Evolutionary conservation across 2,113 vertebrate species (phyloP), one percentile per base, ranked within the genome.

Genomic region (Elephantulus edwardii): DNA sequence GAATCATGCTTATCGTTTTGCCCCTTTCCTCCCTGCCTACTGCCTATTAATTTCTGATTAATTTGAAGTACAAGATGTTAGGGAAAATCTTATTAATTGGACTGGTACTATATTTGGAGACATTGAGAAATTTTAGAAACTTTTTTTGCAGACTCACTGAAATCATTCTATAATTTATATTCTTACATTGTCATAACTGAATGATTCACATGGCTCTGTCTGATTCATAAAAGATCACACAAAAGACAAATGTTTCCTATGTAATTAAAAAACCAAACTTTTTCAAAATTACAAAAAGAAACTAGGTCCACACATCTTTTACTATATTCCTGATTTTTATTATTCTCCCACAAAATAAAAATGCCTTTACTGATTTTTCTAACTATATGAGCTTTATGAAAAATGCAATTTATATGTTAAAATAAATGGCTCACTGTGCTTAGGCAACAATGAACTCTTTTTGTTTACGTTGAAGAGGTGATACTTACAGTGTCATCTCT

Each of bases 331-430:
- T 8, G 89, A n/a, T 30, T 87, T 85, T 40, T 84, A 54, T 8
- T 79, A 84, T 75, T 89, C 89, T 35, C 68, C 42, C 75, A 1
- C 33, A 88, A 85, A 89, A 82, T 82, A 17, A 24, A 91, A 72
- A 81, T 1, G 22, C 60, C 38, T 91, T 86, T 44, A 84, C 17
- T 89, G 26, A 84, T 91, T 56, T 90, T 86, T 93, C 46, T 87
- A 30, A 91, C 76, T 60, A 54, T 8, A 83, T n/a, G 22, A 83
- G 77, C 79, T 95, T 83, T 86, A 86, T 72, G 79, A 94, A 88
- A 86, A 81, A 54, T 71, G 46, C 48, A 91, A 89, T 28, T 22
- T 40, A 44, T 26, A 50, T n/a, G 42, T 58, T 88, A 24, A 14
- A 83, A 71, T 68, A 3, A 40, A 58, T 35, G 9, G 40, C 50